Evolutionary conservation across 2,797 vertebrate genomes (phyloP).

Genomic region (Alca torda): DNA sequence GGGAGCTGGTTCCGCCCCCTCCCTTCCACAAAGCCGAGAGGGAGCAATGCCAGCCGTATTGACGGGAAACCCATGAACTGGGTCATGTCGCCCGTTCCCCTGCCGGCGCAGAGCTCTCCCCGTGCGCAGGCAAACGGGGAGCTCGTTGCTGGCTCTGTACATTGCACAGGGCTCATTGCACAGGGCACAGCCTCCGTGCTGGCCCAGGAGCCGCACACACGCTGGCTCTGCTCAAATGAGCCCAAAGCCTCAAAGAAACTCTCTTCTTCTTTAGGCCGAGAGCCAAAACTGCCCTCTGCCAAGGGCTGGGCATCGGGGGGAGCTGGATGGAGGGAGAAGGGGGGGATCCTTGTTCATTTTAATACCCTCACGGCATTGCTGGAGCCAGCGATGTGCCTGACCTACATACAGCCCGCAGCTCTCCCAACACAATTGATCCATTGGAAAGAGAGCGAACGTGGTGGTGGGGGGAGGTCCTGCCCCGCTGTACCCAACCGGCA

Average conservation of each 20-base stretch:
- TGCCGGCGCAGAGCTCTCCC: background rate
- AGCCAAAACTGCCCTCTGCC: background rate
- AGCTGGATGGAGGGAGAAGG: background rate
- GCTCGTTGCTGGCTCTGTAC: rapidly evolving
- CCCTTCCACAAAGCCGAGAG: background rate
- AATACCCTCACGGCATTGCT: rapidly evolving
- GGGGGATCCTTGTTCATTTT: background rate
- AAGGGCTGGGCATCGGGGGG: background rate
- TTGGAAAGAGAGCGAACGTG: background rate
- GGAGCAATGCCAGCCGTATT: background rate
- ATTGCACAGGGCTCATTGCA: background rate
- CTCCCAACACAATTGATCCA: background rate
- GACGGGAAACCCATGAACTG: background rate
- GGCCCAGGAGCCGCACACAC: background rate
- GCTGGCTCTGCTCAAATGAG: background rate
- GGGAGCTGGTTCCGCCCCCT: background rate
- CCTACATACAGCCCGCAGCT: constrained; percentile 15
- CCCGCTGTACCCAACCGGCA: background rate
- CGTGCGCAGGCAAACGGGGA: background rate
- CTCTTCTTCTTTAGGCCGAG: background rate
- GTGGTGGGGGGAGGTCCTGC: background rate
- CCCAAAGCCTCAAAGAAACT: background rate
- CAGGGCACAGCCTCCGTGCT: rapidly evolving
- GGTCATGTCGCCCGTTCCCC: background rate
- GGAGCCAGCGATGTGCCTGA: background rate